Base-by-base conservation (phyloP, 2,797 vertebrate genomes). In the Silurus aristotelis region DNA sequence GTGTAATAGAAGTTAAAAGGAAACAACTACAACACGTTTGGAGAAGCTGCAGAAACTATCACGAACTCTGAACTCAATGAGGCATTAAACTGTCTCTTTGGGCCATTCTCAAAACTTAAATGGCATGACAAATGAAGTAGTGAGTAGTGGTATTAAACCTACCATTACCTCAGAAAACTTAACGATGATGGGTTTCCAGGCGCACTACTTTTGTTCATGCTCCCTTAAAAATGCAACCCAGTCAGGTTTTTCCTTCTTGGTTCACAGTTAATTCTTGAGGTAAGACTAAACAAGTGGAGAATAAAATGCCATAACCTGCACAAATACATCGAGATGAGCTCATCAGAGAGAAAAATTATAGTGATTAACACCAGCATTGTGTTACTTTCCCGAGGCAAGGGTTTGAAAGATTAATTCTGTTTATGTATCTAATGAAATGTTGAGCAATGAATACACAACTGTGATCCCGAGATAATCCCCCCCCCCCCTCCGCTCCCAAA, bases 361-460 rank as follows among this genome's bases (percentile, higher is more conserved):
- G 71, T 81, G 43, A 87, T 84, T 87, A 87, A 61, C 78, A 77
- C 83, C 63, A 68, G 83, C 68, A 84, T 76, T 76, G 86, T 80
- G 82, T 87, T 83, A 58, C 78, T 58, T 80, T 84, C 82, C 63
- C 4, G 60, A 75, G 85, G 77, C 60, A 66, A 67, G 78, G 6
- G 66, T 63, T 70, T 84, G 63, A 76, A 68, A 75, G 76, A 84
- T 87, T 76, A 81, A 84, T 84, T 87, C 76, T 87, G 78, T 84
- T 87, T 84, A 81, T n/a, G 66, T 84, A 63, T 76, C 78, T 70
- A 84, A 22, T 84, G 55, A 87, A 84, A 84, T 43, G 61, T 75
- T 20, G 80, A 68, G 82, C 76, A 84, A 76, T 63, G 77, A 83
- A 87, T 75, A 84, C 73, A 76, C 27, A 43, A 58, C 63, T 70